Base-by-base conservation (phyloP, 2,113 vertebrate species). In the Sebastes fasciatus region DNA sequence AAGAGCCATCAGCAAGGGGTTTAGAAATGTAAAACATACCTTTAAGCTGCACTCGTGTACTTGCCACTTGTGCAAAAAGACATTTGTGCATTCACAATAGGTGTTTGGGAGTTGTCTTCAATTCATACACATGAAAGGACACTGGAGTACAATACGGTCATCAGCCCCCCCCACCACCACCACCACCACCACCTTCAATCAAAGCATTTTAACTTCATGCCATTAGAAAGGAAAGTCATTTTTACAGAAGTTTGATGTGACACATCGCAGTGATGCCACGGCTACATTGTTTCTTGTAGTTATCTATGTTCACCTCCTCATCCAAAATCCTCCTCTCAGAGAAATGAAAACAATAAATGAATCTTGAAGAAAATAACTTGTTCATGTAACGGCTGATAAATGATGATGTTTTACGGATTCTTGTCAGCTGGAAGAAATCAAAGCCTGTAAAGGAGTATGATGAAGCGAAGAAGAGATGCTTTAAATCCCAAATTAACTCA, bases 1-100 rank as follows among this genome's bases (percentile, higher is more conserved):
- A 13, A 54, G 52, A 4, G 23, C 57, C 2, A 55, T 83, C 54
- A 51, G 40, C 21, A 17, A 12, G 2, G 21, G 42, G 19, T 13
- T 66, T 88, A 88, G 58, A 69, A 19, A 84, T 87, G 86, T 46
- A 85, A 92, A 88, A 58, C 10, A 0, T 0, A n/a, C 19, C 70
- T 74, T 77, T 57, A 64, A 75, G 16, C 0, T 71, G 58, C 26
- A 70, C 34, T 23, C n/a, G 12, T 64, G 58, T 54, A 54, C 77
- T 80, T 80, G 60, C 21, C 10, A 46, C 45, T 68, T 68, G 49
- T 43, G 5, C 2, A 77, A 43, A 49, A 78, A 51, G 77, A 58
- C 23, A 10, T 3, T 61, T 67, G 71, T 57, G 43, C 52, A 45
- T 23, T 23, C 40, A 42, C 57, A 82, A 49, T 19, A 49, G 61